Evolutionary conservation across 2,797 vertebrate species (phyloP).

Genomic region (Myoxocephalus aenaeus): DNA sequence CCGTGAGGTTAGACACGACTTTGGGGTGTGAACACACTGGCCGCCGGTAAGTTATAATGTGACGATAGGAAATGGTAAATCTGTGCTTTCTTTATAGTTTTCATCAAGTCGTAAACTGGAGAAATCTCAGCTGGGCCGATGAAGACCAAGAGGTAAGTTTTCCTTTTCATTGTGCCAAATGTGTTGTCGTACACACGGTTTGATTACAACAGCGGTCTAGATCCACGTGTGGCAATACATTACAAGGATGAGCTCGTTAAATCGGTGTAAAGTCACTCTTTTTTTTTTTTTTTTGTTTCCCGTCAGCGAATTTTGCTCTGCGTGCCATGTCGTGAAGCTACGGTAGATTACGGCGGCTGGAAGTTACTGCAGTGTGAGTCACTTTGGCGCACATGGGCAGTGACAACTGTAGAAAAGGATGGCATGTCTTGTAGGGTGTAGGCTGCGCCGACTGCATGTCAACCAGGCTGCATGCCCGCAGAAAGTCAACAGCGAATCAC

Average conservation of each 20-base stretch:
- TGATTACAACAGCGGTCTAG: not conserved
- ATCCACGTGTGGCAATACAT: slow-evolving; percentile 26
- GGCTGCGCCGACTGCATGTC: slow-evolving; percentile 71
- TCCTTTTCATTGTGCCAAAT: not conserved
- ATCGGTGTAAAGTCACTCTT: slow-evolving; percentile 12
- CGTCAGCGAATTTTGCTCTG: slow-evolving; percentile 43
- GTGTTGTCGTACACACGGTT: not conserved
- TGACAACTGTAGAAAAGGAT: slow-evolving; percentile 71
- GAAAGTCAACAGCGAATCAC: slow-evolving; percentile 35
- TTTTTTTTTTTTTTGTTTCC: not conserved
- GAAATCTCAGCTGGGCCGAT: slow-evolving; percentile 31
- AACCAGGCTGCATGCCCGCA: slow-evolving; percentile 64
- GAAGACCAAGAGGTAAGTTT: slow-evolving; percentile 62
- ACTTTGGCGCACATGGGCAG: slow-evolving; percentile 88
- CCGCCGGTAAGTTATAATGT: slow-evolving; percentile 19
- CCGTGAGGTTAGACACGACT: slow-evolving; percentile 3
- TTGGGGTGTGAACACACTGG: not conserved
- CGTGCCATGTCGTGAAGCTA: slow-evolving; percentile 70
- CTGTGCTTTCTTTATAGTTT: slow-evolving; percentile 47
- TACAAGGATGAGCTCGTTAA: not conserved
- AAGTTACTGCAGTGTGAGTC: slow-evolving; percentile 91
- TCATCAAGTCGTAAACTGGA: slow-evolving; percentile 43
- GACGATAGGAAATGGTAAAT: slow-evolving; percentile 29
- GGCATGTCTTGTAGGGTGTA: slow-evolving; percentile 62
- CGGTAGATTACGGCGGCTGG: slow-evolving; percentile 78